Conservation (phyloP, 2,888 invertebrate genomes). For the Macaria liturata region DNA sequence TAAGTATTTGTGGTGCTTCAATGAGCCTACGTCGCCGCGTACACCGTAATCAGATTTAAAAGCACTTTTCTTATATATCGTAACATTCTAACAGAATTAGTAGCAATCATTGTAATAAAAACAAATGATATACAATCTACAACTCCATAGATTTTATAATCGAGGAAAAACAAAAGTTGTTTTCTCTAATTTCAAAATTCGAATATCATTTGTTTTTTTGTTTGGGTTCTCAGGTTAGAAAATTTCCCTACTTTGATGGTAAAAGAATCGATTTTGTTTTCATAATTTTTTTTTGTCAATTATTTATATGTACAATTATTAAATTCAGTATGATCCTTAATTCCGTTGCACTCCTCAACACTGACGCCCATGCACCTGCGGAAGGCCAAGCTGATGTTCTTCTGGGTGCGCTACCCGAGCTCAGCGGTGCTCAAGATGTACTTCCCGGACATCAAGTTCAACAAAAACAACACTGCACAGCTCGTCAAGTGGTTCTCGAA, state of each 20-base stretch:
- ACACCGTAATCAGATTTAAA: constrained; percentile 63
- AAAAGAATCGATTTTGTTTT: no score
- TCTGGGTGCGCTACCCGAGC: constrained; percentile 99
- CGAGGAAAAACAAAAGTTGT: no score
- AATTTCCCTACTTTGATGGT: no score
- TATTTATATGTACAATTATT: neutral
- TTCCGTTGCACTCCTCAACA: constrained; percentile 95
- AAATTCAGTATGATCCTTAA: constrained; percentile 84
- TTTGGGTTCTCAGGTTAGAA: no score
- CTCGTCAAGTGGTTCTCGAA: constrained; percentile 99
- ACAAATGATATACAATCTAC: no score
- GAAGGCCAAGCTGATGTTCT: constrained; percentile 99
- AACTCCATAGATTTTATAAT: no score
- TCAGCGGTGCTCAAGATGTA: constrained; percentile 99
- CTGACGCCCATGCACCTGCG: constrained; percentile 99
- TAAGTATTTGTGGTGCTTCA: constrained; percentile 77
- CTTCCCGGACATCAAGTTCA: constrained; percentile 99
- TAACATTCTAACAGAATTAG: no score
- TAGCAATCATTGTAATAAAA: no score
- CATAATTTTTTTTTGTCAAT: neutral
- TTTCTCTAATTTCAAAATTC: no score
- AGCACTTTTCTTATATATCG: constrained; percentile 38
- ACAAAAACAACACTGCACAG: constrained; percentile 99
- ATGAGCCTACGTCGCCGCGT: constrained; percentile 54
- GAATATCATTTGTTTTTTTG: no score